Evolutionary conservation across 2,888 invertebrate species (phyloP), one percentile per base, ranked within the genome.

Genomic region (Drosophila emarginata): DNA sequence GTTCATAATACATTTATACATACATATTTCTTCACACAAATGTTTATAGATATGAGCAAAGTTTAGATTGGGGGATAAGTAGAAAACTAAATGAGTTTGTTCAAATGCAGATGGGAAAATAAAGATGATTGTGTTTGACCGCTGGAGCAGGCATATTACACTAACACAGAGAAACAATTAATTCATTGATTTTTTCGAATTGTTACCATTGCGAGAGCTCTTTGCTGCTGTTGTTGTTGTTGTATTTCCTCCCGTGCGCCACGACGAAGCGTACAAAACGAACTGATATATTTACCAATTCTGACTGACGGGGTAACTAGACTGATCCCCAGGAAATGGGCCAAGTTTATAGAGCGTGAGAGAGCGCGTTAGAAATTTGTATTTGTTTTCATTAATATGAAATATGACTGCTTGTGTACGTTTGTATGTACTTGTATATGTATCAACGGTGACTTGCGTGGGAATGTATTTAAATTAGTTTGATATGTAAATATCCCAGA

Each of bases 201-300:
- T 32, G 85, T 90, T 91, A 91, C 91, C 91, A 91, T 91, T 79
- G 83, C 87, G 76, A 84, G 80, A 78, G 82, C 74, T 85, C 79
- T 78, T 71, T 77, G 81, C 80, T 85, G 78, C 77, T 77, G 64
- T 45, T 56, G 40, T 64, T 87, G 82, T 64, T 87, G 82, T 64
- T 45, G 45, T 54, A 57, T 64, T 84, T 88, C 86, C 79, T 83
- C 80, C 86, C 89, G 82, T 88, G 82, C 90, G 90, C 91, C 91
- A 91, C 91, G 89, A 80, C 88, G 90, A 86, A 90, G 76, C 79
- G 87, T 84, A 77, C 87, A 90, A 82, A 90, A 78, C 80, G 88
- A 85, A 91, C 91, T 91, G 79, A 91, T 81, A 74, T 84, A 81
- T 72, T 89, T 89, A 82, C 91, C 91, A 88, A 89, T 89, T 75